These are phyloP conservation scores for Apotomis turbidana DNA, from an alignment of 2,888 invertebrate species.

Conservation along the genomic window DNA sequence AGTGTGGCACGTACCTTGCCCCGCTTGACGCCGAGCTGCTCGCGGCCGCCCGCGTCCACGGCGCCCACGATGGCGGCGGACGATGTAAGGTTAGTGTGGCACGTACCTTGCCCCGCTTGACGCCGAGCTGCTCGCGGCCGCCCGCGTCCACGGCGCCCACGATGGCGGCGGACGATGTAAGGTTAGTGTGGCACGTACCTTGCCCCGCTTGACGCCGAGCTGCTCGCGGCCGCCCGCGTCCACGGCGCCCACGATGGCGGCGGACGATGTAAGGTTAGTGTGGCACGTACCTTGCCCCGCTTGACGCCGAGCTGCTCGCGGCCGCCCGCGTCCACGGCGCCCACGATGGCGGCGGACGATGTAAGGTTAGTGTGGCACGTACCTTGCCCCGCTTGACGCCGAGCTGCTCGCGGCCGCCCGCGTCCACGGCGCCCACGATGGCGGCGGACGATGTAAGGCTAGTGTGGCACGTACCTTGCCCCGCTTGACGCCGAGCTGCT, in stretches of 20 bases:
- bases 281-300: constrained; percentile 66
- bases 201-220: constrained; percentile 67
- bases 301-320: constrained; percentile 70
- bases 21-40: constrained; percentile 68
- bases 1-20: constrained; percentile 63
- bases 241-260: constrained; percentile 78
- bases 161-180: constrained; percentile 64
- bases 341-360: constrained; percentile 71
- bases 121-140: constrained; percentile 73
- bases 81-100: constrained; percentile 28
- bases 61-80: constrained; percentile 78
- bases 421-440: constrained; percentile 81
- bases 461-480: constrained; percentile 63
- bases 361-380: constrained; percentile 5
- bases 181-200: constrained; percentile 53
- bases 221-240: constrained; percentile 80
- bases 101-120: constrained; percentile 69
- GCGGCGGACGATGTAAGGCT: constrained; percentile 58
- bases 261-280: constrained; percentile 51
- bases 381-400: constrained; percentile 73
- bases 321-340: constrained; percentile 81
- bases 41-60: constrained; percentile 79
- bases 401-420: constrained; percentile 73
- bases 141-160: constrained; percentile 82
- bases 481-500: constrained; percentile 68